These are phyloP conservation scores for Ichneumon xanthorius DNA, from an alignment of 2,888 invertebrate species.

Conservation along the genomic window DNA sequence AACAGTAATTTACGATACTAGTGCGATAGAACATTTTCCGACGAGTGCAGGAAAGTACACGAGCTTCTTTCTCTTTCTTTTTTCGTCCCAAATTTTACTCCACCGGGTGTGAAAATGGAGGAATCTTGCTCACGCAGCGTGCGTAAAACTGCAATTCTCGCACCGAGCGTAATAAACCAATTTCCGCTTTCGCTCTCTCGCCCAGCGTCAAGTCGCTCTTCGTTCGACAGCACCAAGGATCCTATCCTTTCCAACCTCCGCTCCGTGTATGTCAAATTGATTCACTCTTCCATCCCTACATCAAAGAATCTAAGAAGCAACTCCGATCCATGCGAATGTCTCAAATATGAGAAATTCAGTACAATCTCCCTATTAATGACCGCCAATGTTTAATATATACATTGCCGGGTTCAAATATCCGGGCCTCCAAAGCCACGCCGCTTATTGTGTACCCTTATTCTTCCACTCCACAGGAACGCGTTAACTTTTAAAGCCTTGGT, in stretches of 20 bases:
- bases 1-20: too few relatives aligned
- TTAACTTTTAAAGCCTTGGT: conserved; percentile 72
- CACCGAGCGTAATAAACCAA: too few relatives aligned
- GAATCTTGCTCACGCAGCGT: too few relatives aligned
- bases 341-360: not conserved
- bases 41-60: too few relatives aligned
- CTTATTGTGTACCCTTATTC: conserved; percentile 21
- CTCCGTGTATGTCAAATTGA: not conserved
- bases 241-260: not conserved
- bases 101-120: too few relatives aligned
- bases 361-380: not conserved
- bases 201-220: too few relatives aligned
- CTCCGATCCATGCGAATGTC: not conserved
- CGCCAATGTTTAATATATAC: not conserved
- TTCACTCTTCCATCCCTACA: too few relatives aligned
- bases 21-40: too few relatives aligned
- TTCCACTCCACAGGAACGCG: conserved; percentile 67
- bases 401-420: not conserved
- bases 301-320: not conserved
- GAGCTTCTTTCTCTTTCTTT: too few relatives aligned
- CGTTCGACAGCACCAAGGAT: not conserved
- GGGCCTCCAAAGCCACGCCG: not conserved
- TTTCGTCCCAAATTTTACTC: too few relatives aligned
- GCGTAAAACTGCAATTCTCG: too few relatives aligned
- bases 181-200: too few relatives aligned